Percentiles rank a stretch among this genome's conserved stretches.
phyloP scores from a whole-genome alignment of 2,113 vertebrate genomes.

The Myrmecobius fasciatus region DNA sequence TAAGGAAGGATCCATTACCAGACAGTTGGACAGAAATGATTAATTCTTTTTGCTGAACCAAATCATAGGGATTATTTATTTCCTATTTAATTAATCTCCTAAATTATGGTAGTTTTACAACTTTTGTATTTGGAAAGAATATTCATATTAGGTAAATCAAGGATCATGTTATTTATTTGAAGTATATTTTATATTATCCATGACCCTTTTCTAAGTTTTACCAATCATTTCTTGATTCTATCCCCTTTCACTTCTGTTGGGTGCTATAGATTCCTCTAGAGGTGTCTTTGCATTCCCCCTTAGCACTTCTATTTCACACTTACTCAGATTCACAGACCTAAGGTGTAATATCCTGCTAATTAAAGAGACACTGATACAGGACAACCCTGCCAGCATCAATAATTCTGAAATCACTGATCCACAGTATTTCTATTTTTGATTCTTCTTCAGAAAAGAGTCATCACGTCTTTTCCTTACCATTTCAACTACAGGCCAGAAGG shows the following conservation, averaged over 20 bases:
- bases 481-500: background rate
- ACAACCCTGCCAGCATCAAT: background rate
- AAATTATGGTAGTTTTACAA: background rate
- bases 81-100: background rate
- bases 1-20: background rate
- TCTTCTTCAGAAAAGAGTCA: constrained; percentile 49
- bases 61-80: background rate
- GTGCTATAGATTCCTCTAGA: background rate
- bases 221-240: background rate
- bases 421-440: background rate
- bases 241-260: background rate
- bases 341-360: background rate
- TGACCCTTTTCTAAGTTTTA: background rate
- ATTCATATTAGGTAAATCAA: background rate
- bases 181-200: background rate
- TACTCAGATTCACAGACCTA: background rate
- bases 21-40: background rate
- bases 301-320: background rate
- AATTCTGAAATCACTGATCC: background rate
- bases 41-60: background rate
- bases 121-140: background rate
- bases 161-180: background rate
- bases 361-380: background rate
- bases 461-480: background rate
- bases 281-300: background rate